phyloP scores from a whole-genome alignment of 2,797 vertebrate species.

The Streptopelia turtur region DNA sequence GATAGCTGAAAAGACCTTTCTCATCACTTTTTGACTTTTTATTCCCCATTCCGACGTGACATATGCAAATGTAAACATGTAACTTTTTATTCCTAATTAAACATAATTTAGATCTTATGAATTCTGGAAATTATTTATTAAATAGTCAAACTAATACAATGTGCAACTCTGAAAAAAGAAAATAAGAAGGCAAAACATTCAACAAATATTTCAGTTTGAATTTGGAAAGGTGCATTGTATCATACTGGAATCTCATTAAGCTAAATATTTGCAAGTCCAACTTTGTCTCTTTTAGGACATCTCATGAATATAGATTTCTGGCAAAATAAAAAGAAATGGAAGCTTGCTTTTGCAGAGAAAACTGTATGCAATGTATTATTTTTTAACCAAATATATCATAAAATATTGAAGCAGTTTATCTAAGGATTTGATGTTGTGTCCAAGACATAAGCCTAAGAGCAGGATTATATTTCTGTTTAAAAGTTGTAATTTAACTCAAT shows the following conservation, averaged over 20 bases:
- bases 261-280: background rate
- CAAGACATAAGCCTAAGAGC: background rate
- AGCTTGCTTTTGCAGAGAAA: background rate
- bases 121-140: background rate
- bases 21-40: background rate
- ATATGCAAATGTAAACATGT: background rate
- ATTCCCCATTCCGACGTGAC: background rate
- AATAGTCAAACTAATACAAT: background rate
- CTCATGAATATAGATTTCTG: background rate
- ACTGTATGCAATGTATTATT: background rate
- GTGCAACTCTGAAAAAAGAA: background rate
- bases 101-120: background rate
- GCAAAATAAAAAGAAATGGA: background rate
- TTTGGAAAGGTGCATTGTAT: background rate
- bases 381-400: background rate
- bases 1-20: background rate
- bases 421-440: background rate
- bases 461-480: background rate
- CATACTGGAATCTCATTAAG: background rate
- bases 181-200: background rate
- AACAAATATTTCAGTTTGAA: background rate
- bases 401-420: background rate
- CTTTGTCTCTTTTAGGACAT: background rate
- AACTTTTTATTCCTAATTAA: background rate
- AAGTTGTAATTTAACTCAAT: background rate